phyloP scores from a whole-genome alignment of 2,797 vertebrate species.

The Gambusia yucatana region DNA sequence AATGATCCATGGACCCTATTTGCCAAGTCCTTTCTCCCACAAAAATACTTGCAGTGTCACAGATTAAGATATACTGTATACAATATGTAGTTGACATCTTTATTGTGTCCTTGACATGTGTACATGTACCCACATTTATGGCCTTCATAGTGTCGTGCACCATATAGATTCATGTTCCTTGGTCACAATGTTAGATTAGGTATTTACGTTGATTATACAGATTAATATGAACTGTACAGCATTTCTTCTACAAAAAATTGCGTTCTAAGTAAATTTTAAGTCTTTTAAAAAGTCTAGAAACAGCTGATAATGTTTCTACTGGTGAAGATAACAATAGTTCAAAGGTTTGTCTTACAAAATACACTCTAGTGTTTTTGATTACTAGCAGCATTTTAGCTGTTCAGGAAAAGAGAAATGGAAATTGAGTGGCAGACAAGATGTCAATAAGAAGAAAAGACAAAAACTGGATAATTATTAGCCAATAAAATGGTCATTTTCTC shows the following conservation, averaged over 20 bases:
- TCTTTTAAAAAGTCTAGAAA: background rate
- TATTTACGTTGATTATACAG: background rate
- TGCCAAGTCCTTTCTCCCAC: conserved; percentile 46
- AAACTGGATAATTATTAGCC: background rate
- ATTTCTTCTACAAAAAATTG: background rate
- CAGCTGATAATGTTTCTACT: background rate
- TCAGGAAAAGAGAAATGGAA: too few relatives aligned
- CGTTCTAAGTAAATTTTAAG: background rate
- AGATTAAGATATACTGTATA: conserved; percentile 24
- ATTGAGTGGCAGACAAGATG: background rate
- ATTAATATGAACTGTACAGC: background rate
- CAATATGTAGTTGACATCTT: background rate
- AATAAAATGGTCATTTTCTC: background rate
- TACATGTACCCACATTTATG: background rate
- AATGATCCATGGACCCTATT: conserved; percentile 67
- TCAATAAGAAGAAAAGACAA: background rate
- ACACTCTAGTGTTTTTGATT: too few relatives aligned
- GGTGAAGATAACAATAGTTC: background rate
- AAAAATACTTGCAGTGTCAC: conserved; percentile 42
- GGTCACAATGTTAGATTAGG: background rate
- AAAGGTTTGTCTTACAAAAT: background rate
- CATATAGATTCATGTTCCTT: conserved; percentile 4
- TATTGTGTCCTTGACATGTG: background rate
- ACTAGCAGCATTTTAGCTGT: too few relatives aligned
- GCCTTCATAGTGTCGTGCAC: background rate